Conservation (phyloP, 2,888 invertebrate genomes). For the Meganola albula region DNA sequence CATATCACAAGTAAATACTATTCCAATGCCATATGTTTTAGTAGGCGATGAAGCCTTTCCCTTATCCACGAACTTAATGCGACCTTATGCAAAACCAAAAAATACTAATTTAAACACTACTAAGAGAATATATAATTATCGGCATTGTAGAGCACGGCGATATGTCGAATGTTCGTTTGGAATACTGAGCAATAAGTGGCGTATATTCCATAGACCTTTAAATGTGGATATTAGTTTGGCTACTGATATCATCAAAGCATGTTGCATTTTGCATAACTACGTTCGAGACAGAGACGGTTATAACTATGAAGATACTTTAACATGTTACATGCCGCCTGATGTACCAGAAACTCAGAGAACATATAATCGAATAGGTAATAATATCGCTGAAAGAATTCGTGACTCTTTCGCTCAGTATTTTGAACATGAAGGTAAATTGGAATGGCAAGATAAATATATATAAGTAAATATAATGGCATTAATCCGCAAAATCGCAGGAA, state of each 20-base stretch:
- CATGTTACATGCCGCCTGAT: slow-evolving; percentile 7
- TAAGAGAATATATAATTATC: slow-evolving; percentile 7
- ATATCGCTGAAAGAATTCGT: slow-evolving; percentile 10
- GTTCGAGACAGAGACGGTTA: slow-evolving; percentile 23
- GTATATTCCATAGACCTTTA: slow-evolving; percentile 23
- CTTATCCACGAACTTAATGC: slow-evolving; percentile 6
- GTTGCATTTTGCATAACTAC: slow-evolving; percentile 22
- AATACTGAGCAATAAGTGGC: slow-evolving; percentile 14
- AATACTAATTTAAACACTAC: slow-evolving; percentile 8
- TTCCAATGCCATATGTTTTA: slow-evolving; percentile 7
- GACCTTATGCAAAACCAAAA: slow-evolving; percentile 5
- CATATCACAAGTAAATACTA: slow-evolving; percentile 11
- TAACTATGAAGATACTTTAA: slow-evolving; percentile 12
- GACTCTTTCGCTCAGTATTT: slow-evolving; percentile 9
- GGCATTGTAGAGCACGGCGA: slow-evolving; percentile 9
- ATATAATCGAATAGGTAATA: slow-evolving; percentile 10
- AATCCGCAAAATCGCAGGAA: too few relatives aligned
- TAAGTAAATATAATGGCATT: slow-evolving; percentile 4
- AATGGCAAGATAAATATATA: slow-evolving; percentile 6
- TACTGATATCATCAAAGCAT: slow-evolving; percentile 21
- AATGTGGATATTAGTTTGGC: slow-evolving; percentile 19
- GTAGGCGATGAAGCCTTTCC: slow-evolving; percentile 11
- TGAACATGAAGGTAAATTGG: slow-evolving; percentile 3
- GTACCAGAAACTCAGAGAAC: slow-evolving; percentile 1
- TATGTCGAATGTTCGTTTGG: slow-evolving; percentile 19